Evolutionary conservation across 2,888 invertebrate species (phyloP), one percentile per base, ranked within the genome.

Genomic region (Sabatieria punctata): DNA sequence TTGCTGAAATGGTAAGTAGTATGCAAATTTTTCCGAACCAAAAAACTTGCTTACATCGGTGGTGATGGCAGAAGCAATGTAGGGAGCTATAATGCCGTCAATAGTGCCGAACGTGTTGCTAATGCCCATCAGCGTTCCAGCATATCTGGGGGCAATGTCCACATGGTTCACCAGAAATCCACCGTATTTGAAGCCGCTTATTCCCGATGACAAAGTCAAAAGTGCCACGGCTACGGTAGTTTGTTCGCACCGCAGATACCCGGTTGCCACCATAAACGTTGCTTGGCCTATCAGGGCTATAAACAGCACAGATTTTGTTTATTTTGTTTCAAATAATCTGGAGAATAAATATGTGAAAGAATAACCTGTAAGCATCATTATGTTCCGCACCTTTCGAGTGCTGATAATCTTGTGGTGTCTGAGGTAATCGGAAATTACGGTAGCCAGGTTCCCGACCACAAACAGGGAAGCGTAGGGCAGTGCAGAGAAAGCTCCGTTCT

Each of bases 141-240:
- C 66, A 49, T 59, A 66, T 4, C 57, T 55, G 8, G 67, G 67
- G 22, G 65, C 66, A 42, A 68, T 60, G 53, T 68, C 68, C 52
- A 67, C 64, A 49, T 64, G 65, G 50, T 68, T 68, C 47, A 66
- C 62, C 15, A 64, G 49, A 54, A 56, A 66, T 18, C 67, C 67
- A 47, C 60, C 55, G 49, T 59, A 60, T 42, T 60, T 59, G 45
- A 61, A 57, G 1, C 61, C 62, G 50, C 57, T 58, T 42, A 60
- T 53, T 0, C 55, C 59, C 51, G 60, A 55, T 18, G 59, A 54
- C 6, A 59, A 43, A 4, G 60, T 57, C 26, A 62, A 49, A 30
- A 62, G 46, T 4, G 55, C 51, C n/a, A 62, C 57, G 2, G 62
- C 62, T 21, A 23, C 54, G 49, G 58, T 56, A 6, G 11, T 21